Percentiles rank a stretch among this genome's conserved stretches.
Conservation (phyloP, 2,113 vertebrate species). For the Perca fluviatilis region DNA sequence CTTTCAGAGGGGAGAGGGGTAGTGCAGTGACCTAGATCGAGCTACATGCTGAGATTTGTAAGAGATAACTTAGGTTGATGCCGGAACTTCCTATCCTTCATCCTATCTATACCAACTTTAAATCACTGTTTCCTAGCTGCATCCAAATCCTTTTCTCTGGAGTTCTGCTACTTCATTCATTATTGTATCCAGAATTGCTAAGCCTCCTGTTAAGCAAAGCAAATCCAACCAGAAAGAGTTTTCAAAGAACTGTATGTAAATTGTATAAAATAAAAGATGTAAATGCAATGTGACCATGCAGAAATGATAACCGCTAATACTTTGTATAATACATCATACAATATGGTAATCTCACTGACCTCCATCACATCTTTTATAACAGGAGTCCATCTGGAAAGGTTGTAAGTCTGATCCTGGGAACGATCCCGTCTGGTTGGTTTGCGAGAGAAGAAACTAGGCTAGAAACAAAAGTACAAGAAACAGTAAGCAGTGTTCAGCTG, state of each 20-base stretch:
- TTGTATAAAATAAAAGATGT: neutral
- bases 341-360: constrained; percentile 77
- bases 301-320: neutral
- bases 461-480: constrained; percentile 18
- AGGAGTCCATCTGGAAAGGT: constrained; percentile 96
- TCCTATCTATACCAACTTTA: neutral
- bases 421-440: constrained; percentile 89
- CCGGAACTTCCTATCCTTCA: neutral
- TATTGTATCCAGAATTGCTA: neutral
- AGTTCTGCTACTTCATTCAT: neutral
- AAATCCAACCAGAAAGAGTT: neutral
- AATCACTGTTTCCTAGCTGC: neutral
- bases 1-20: neutral
- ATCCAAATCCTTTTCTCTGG: neutral
- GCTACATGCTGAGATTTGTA: neutral
- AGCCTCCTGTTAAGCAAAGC: neutral
- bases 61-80: neutral
- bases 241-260: neutral
- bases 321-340: neutral
- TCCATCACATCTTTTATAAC: constrained; percentile 97
- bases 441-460: constrained; percentile 76
- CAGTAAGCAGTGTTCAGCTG: neutral
- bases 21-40: constrained; percentile 38
- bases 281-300: neutral
- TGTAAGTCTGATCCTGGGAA: constrained; percentile 91